phyloP scores from a whole-genome alignment of 2,888 invertebrate species.

The Drosophila flavopinicola region DNA sequence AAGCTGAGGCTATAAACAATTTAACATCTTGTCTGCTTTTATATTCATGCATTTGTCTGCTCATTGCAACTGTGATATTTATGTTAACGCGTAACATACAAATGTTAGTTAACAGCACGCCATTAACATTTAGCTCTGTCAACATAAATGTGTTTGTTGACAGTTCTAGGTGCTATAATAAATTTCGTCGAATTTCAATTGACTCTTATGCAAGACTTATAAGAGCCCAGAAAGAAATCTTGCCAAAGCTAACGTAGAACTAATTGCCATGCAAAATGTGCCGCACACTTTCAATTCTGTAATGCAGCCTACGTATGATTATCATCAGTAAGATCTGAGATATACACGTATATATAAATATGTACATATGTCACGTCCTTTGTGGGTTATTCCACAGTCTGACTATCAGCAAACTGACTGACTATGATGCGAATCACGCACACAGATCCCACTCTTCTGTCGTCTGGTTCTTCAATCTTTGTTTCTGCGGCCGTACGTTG shows the following conservation, averaged over 20 bases:
- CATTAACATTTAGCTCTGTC: no score
- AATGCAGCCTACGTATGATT: not conserved
- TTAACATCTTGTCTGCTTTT: not conserved
- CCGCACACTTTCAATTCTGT: slow-evolving; percentile 5
- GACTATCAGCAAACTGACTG: slow-evolving; percentile 23
- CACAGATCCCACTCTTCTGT: slow-evolving; percentile 11
- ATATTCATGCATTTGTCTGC: not conserved
- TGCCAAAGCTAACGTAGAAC: slow-evolving; percentile 16
- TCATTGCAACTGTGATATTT: no score
- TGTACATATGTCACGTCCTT: slow-evolving; percentile 42
- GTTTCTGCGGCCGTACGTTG: slow-evolving; percentile 35
- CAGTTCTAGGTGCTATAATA: not conserved
- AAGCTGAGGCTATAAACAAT: not conserved
- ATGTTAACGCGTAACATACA: no score
- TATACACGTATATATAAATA: not conserved
- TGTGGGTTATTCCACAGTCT: slow-evolving; percentile 44
- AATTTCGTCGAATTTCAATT: not conserved
- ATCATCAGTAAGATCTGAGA: slow-evolving; percentile 7
- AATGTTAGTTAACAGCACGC: no score
- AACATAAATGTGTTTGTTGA: no score
- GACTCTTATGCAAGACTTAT: not conserved
- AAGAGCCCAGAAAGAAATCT: not conserved
- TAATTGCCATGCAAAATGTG: slow-evolving; percentile 45
- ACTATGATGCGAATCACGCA: slow-evolving; percentile 57
- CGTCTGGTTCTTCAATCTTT: slow-evolving; percentile 9